These are phyloP conservation scores for Poeciliopsis turrubarensis DNA, from an alignment of 2,113 vertebrate genomes.

Conservation along the genomic window DNA sequence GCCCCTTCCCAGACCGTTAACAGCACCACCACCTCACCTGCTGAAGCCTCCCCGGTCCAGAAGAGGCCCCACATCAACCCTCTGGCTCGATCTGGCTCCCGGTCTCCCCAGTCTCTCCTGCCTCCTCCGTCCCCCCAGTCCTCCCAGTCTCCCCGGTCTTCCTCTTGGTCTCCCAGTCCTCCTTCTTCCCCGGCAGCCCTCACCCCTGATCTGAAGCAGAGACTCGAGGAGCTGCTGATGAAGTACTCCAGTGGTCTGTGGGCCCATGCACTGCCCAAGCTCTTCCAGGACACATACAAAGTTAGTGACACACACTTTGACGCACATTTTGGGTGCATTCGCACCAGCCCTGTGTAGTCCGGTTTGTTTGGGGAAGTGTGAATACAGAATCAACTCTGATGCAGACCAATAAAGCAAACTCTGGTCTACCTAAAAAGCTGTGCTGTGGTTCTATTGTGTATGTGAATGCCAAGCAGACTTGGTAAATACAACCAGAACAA, in stretches of 20 bases:
- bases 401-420: no score
- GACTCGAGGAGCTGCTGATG: slow-evolving; percentile 85
- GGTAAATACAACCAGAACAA: no score
- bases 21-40: slow-evolving; percentile 17
- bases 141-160: slow-evolving; percentile 41
- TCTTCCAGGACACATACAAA: slow-evolving; percentile 89
- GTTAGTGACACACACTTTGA: slow-evolving; percentile 45
- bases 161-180: slow-evolving; percentile 55
- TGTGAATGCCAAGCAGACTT: no score
- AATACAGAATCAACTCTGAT: no score
- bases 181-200: slow-evolving; percentile 58
- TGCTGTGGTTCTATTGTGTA: no score
- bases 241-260: slow-evolving; percentile 93
- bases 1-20: slow-evolving; percentile 17
- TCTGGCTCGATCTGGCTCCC: slow-evolving; percentile 41
- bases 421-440: no score
- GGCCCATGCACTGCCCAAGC: slow-evolving; percentile 92
- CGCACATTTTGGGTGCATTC: background rate
- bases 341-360: no score
- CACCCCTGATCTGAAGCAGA: slow-evolving; percentile 84
- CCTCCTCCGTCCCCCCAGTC: slow-evolving; percentile 43
- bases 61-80: slow-evolving; percentile 35
- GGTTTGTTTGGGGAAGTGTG: no score
- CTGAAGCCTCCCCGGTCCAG: slow-evolving; percentile 24
- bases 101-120: slow-evolving; percentile 42